These are phyloP conservation scores for Hyposoter dolosus DNA, from an alignment of 2,888 invertebrate genomes.

Conservation along the genomic window DNA sequence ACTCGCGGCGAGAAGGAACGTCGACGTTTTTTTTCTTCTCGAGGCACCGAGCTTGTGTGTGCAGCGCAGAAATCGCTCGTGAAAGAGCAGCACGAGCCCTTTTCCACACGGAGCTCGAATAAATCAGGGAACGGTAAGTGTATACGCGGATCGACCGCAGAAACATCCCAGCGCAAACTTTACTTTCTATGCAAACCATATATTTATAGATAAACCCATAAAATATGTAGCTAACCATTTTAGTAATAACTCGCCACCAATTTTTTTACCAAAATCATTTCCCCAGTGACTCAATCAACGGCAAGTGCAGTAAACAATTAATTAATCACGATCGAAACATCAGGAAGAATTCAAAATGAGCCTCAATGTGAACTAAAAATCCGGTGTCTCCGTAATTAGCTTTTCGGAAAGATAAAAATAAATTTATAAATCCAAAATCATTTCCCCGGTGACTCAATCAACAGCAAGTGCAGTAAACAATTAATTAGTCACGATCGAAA, in stretches of 20 bases:
- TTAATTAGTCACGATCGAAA: not conserved
- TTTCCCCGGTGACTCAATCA: not conserved
- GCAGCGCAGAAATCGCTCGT: conserved; percentile 35
- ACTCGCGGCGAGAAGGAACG: not conserved
- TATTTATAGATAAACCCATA: not conserved
- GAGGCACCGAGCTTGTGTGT: not conserved
- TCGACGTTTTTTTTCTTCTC: not conserved
- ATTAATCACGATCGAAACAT: not conserved
- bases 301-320: not conserved
- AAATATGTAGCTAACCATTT: not conserved
- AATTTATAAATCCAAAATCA: not conserved
- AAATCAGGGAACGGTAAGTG: conserved; percentile 42
- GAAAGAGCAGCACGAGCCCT: conserved; percentile 37
- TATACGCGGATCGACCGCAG: conserved; percentile 15
- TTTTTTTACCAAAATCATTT: not conserved
- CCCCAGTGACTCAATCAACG: not conserved
- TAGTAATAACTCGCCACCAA: not conserved
- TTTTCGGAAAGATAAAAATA: no score
- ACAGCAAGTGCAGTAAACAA: not conserved
- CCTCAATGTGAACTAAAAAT: not conserved
- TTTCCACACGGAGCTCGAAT: conserved; percentile 44
- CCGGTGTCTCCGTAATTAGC: not conserved
- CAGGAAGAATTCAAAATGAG: not conserved
- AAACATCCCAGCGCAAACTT: conserved; percentile 28
- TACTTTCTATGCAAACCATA: not conserved